Evolutionary conservation across 1,140 invertebrate genomes (phyloP).

Genomic region (Bombus sylvicola): DNA sequence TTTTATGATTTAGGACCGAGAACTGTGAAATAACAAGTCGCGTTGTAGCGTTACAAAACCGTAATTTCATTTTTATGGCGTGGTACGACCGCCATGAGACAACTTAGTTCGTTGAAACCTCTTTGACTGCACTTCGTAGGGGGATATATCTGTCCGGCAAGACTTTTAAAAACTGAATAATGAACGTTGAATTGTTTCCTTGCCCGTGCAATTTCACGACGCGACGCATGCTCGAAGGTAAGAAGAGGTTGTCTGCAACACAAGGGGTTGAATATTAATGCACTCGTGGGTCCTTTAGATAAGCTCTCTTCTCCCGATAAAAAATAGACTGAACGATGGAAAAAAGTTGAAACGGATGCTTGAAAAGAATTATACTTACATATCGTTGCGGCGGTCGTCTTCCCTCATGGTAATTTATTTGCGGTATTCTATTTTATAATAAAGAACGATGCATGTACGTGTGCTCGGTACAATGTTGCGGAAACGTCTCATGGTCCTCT

Average conservation of each 20-base stretch:
- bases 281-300: neutral
- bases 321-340: neutral
- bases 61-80: constrained; percentile 16
- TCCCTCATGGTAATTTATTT: no score
- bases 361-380: neutral
- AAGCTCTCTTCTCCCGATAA: no score
- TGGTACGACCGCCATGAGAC: neutral
- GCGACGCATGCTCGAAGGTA: neutral
- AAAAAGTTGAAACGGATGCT: no score
- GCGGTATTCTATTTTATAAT: no score
- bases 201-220: neutral
- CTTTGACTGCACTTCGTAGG: neutral
- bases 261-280: constrained; percentile 2
- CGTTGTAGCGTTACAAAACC: neutral
- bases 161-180: constrained; percentile 13
- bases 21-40: neutral
- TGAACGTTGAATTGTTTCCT: constrained; percentile 16
- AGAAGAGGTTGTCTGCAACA: neutral
- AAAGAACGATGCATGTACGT: no score
- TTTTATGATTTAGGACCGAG: constrained; percentile 16
- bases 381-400: neutral
- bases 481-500: no score
- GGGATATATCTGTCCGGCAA: neutral
- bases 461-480: no score
- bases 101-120: neutral